Conservation (phyloP, 2,113 vertebrate species). For the Ageneiosus marmoratus region DNA sequence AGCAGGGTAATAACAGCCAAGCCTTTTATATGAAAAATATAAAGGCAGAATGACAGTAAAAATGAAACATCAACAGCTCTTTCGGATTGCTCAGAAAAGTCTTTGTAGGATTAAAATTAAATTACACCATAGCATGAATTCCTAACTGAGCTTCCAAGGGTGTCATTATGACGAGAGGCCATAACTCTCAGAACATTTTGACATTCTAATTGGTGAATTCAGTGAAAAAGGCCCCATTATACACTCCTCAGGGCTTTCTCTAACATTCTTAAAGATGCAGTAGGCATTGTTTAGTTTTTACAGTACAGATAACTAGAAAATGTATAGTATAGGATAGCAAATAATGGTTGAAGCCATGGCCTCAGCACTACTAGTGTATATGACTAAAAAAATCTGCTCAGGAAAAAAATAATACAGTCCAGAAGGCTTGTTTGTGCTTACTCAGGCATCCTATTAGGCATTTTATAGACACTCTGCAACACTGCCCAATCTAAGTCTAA, state of each 20-base stretch:
- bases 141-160: background rate
- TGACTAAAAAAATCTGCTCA: background rate
- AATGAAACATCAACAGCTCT: background rate
- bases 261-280: background rate
- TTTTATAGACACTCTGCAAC: background rate
- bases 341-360: background rate
- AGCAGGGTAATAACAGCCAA: background rate
- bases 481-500: background rate
- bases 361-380: background rate
- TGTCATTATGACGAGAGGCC: background rate
- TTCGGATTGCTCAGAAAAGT: background rate
- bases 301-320: background rate
- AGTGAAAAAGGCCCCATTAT: background rate
- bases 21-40: background rate
- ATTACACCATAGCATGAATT: background rate
- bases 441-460: too few species aligned
- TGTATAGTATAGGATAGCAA: background rate
- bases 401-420: too few species aligned
- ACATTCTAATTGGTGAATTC: background rate
- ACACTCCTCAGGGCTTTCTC: background rate
- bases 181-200: background rate
- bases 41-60: background rate
- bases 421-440: background rate
- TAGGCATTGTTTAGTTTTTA: background rate
- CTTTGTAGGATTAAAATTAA: background rate